Conservation (phyloP, 1,140 invertebrate species). For the Apis dorsata region DNA sequence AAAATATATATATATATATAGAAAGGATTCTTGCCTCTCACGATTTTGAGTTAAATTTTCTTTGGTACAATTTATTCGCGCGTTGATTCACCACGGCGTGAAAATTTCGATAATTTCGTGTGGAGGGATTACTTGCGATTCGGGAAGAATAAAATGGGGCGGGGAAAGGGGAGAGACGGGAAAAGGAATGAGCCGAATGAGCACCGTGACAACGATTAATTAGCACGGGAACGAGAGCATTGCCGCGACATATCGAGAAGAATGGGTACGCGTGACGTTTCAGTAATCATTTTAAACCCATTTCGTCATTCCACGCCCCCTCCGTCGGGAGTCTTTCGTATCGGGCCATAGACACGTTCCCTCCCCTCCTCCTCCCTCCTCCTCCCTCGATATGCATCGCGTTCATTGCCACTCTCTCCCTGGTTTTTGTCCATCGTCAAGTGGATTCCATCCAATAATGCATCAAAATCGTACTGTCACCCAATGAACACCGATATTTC, state of each 20-base stretch:
- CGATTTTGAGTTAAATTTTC: slow-evolving; percentile 9
- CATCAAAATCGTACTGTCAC: slow-evolving; percentile 10
- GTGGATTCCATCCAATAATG: slow-evolving; percentile 26
- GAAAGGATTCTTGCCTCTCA: slow-evolving; percentile 16
- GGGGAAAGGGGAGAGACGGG: too few relatives aligned
- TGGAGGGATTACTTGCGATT: background rate
- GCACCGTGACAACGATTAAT: slow-evolving; percentile 37
- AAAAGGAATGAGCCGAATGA: background rate
- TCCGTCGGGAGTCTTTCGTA: slow-evolving; percentile 45
- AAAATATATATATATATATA: background rate
- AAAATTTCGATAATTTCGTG: background rate
- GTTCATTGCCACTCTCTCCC: slow-evolving; percentile 44
- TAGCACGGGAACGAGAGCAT: slow-evolving; percentile 19
- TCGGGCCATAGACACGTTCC: background rate
- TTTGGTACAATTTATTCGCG: background rate
- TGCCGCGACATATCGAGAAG: slow-evolving; percentile 4
- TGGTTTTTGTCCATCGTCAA: slow-evolving; percentile 34
- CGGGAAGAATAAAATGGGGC: background rate
- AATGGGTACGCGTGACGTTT: slow-evolving; percentile 26
- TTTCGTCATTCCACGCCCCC: slow-evolving; percentile 22
- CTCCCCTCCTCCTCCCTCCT: too few relatives aligned
- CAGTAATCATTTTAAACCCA: slow-evolving; percentile 33
- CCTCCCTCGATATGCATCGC: slow-evolving; percentile 8
- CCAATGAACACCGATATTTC: slow-evolving; percentile 29
- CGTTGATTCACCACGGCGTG: background rate